phyloP scores from a whole-genome alignment of 53 echinoderm and acorn worm species.

The Actinopyga echinites region DNA sequence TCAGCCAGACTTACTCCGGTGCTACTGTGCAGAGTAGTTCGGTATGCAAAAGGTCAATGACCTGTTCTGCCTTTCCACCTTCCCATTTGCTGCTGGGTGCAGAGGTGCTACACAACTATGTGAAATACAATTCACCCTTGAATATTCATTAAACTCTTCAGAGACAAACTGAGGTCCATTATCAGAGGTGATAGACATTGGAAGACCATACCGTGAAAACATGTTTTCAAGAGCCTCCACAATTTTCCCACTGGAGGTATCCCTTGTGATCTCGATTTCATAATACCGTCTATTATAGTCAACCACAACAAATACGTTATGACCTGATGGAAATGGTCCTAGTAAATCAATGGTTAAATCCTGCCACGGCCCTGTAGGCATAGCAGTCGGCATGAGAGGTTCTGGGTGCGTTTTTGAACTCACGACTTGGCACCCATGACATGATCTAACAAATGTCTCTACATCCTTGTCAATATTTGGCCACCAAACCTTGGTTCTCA shows the following conservation, averaged over 20 bases:
- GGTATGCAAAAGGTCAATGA: constrained; percentile 44
- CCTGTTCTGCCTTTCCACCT: constrained; percentile 59
- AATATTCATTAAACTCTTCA: constrained; percentile 27
- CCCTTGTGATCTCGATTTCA: constrained; percentile 53
- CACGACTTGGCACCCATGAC: constrained; percentile 33
- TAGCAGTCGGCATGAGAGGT: not conserved
- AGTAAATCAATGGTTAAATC: constrained; percentile 24
- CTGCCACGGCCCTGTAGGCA: constrained; percentile 47
- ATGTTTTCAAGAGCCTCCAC: constrained; percentile 49
- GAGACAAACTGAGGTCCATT: constrained; percentile 60
- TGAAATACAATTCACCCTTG: constrained; percentile 29
- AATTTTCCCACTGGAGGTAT: constrained; percentile 46
- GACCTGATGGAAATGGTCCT: constrained; percentile 34
- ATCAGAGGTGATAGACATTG: constrained; percentile 35
- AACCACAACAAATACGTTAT: constrained; percentile 46
- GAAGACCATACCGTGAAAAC: constrained; percentile 37
- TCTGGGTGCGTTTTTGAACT: constrained; percentile 13
- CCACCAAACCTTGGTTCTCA: constrained; percentile 70
- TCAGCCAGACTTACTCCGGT: constrained; percentile 57
- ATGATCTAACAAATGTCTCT: constrained; percentile 42
- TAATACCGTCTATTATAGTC: constrained; percentile 52
- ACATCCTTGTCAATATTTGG: constrained; percentile 61
- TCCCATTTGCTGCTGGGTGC: constrained; percentile 63
- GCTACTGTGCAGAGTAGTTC: constrained; percentile 52
- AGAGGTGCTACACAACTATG: constrained; percentile 49